A percentile compares a stretch with the other conserved stretches of the same genome.
These are phyloP conservation scores for Dendrocincla tyrannina DNA, from an alignment of 2,797 vertebrate genomes.

Conservation along the genomic window DNA sequence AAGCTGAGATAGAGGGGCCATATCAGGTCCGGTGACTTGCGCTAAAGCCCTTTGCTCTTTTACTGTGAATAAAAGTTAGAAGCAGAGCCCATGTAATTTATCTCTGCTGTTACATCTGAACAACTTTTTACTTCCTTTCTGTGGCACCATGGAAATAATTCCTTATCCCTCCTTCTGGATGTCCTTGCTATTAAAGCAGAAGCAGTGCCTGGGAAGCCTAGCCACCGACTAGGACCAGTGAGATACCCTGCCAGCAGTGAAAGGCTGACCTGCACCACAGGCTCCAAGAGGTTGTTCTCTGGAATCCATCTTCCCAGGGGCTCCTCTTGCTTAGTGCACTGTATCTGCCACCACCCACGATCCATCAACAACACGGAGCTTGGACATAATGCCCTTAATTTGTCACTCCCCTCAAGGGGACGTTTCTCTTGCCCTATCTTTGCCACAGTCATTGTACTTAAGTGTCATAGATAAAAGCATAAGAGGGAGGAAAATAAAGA, in stretches of 20 bases:
- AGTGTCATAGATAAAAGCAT: neutral
- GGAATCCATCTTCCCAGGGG: neutral
- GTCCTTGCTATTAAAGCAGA: neutral
- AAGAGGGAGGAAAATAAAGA: neutral
- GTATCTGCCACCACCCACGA: neutral
- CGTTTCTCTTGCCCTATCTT: neutral
- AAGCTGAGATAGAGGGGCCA: neutral
- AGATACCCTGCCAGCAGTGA: neutral
- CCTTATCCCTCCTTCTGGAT: neutral
- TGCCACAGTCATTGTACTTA: neutral
- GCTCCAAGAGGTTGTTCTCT: neutral
- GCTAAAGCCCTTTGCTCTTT: neutral
- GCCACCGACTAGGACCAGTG: fast-evolving
- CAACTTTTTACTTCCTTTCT: neutral
- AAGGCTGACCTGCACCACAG: neutral
- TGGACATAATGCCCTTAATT: neutral
- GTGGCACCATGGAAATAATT: neutral
- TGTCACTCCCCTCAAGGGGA: neutral
- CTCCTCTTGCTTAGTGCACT: neutral
- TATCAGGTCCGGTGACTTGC: neutral
- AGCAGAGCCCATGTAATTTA: neutral
- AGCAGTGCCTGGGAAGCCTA: neutral
- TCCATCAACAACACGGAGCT: fast-evolving
- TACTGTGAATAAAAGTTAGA: neutral
- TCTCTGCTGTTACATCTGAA: neutral